These are phyloP conservation scores for Ooceraea biroi DNA, from an alignment of 1,140 invertebrate species.

Conservation along the genomic window DNA sequence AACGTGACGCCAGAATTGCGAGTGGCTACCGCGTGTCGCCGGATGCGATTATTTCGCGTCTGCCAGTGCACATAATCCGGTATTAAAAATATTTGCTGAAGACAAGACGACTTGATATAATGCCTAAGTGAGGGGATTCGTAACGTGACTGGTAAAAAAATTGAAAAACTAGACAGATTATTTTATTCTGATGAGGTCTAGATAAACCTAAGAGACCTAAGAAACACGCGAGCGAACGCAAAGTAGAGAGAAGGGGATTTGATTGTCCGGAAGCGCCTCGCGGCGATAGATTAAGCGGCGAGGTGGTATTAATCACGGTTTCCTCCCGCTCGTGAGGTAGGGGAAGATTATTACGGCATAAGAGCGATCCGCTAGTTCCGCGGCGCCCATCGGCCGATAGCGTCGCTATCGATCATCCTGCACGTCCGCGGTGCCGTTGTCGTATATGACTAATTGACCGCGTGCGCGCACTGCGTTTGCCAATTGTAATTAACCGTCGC, in stretches of 20 bases:
- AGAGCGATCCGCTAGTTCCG: conserved; percentile 65
- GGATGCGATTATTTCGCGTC: background rate
- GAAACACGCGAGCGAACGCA: conserved; percentile 9
- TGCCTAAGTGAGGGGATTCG: too few relatives aligned
- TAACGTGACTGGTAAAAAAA: too few relatives aligned
- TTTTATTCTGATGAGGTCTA: too few relatives aligned
- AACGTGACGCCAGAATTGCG: conserved; percentile 19
- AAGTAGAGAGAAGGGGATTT: conserved; percentile 41
- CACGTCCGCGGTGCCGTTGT: conserved; percentile 70
- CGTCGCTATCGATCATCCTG: conserved; percentile 77
- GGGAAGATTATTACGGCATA: conserved; percentile 72
- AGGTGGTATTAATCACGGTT: conserved; percentile 79
- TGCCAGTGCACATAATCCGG: too few relatives aligned
- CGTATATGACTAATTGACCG: conserved; percentile 79
- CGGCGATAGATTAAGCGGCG: conserved; percentile 62
- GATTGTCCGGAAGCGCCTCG: conserved; percentile 52
- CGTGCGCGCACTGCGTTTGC: conserved; percentile 66
- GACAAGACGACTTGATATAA: too few relatives aligned
- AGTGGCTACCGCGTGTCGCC: background rate
- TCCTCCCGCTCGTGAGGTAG: conserved; percentile 55
- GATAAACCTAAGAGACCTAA: too few relatives aligned
- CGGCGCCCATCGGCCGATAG: conserved; percentile 63
- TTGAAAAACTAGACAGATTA: too few relatives aligned
- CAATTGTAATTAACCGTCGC: conserved; percentile 76
- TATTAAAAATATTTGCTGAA: too few relatives aligned